phyloP scores from a whole-genome alignment of 2,113 vertebrate species.

The Psittacula cyanocephala region DNA sequence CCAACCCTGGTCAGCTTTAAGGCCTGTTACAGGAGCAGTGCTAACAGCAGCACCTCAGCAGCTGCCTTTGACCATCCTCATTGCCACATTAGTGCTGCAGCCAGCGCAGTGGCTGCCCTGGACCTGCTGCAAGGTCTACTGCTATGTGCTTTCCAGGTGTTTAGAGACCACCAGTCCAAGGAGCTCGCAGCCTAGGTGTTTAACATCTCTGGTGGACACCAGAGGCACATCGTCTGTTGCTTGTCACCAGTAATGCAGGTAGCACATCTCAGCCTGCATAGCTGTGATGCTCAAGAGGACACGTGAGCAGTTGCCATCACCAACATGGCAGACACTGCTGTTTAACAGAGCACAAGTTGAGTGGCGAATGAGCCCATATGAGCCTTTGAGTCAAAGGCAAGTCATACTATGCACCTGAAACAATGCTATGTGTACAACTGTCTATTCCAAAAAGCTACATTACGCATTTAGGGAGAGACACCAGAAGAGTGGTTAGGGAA shows the following conservation, averaged over 20 bases:
- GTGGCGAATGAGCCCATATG: background rate
- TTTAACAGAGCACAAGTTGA: background rate
- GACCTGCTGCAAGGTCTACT: background rate
- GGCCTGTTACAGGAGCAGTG: background rate
- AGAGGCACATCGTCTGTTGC: background rate
- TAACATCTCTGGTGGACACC: background rate
- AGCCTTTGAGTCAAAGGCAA: background rate
- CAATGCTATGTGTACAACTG: background rate
- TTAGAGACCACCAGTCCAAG: background rate
- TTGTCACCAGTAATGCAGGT: background rate
- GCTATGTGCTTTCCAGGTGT: background rate
- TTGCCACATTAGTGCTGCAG: background rate
- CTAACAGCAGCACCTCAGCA: background rate
- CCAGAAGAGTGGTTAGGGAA: background rate
- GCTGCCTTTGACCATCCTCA: background rate
- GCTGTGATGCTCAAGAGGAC: fast-evolving
- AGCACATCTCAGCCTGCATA: background rate
- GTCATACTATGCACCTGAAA: background rate
- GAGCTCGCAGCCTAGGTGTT: background rate
- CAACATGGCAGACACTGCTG: background rate
- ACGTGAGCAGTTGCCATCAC: fast-evolving
- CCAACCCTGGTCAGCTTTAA: background rate
- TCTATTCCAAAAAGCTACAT: background rate
- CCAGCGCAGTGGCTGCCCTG: background rate
- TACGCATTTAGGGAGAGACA: background rate